Percentiles rank a stretch among this genome's conserved stretches.
Conservation (phyloP, 64 coral and sea anemone species). For the Montipora cactus region DNA sequence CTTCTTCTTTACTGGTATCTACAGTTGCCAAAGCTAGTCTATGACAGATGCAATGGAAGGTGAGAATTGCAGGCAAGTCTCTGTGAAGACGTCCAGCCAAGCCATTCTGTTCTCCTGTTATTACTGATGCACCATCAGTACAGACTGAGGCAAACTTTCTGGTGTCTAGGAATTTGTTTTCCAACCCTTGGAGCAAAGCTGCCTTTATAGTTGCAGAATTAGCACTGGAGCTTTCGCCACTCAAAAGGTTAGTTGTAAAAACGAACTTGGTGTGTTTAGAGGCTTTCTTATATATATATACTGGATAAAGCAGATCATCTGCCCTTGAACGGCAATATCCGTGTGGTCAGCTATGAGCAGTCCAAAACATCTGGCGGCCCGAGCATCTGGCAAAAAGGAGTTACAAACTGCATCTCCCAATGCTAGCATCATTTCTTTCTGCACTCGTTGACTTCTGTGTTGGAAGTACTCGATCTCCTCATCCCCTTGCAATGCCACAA, state of each 20-base stretch:
- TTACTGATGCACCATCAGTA: slow-evolving; percentile 29
- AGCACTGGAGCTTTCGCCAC: slow-evolving; percentile 21
- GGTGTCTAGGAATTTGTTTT: slow-evolving; percentile 16
- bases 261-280: slow-evolving; percentile 40
- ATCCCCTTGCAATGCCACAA: not conserved
- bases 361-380: slow-evolving; percentile 32
- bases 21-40: slow-evolving; percentile 43
- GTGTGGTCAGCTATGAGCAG: slow-evolving; percentile 24
- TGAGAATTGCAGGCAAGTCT: not conserved
- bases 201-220: slow-evolving; percentile 36
- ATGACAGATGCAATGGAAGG: slow-evolving; percentile 32
- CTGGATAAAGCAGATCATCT: slow-evolving; percentile 49
- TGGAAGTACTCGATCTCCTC: not conserved
- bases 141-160: slow-evolving; percentile 23
- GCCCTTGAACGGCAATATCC: slow-evolving; percentile 41
- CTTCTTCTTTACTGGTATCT: not conserved
- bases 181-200: slow-evolving; percentile 15
- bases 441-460: slow-evolving; percentile 19
- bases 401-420: slow-evolving; percentile 29
- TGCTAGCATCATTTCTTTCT: slow-evolving; percentile 38
- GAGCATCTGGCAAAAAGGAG: slow-evolving; percentile 4
- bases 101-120: slow-evolving; percentile 43
- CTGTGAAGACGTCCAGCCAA: not conserved
- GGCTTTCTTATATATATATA: not conserved
- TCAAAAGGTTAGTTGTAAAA: slow-evolving; percentile 39